These are phyloP conservation scores for Premnoplex brunnescens DNA, from an alignment of 2,797 vertebrate genomes.

Conservation along the genomic window DNA sequence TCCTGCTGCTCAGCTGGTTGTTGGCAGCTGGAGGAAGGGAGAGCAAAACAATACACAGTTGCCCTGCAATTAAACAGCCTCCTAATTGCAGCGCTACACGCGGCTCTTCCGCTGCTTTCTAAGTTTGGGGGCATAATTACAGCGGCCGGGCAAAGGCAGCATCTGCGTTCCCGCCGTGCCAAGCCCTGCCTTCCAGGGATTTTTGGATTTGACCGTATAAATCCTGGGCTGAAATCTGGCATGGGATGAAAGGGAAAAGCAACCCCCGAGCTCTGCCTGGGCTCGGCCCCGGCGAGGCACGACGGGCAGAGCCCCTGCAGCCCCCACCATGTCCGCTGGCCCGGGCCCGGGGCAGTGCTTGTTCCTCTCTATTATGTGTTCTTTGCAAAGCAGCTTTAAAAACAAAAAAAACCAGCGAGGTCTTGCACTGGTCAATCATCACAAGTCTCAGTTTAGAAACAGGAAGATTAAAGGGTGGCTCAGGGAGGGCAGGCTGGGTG, in stretches of 20 bases:
- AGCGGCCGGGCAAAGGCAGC: slow-evolving; percentile 7
- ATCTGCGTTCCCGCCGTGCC: slow-evolving; percentile 3
- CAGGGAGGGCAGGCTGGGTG: slow-evolving; percentile 4
- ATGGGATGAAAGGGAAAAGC: not conserved
- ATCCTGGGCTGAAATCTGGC: slow-evolving; percentile 24
- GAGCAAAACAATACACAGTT: not conserved
- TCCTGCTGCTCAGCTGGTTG: not conserved
- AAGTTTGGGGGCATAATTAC: slow-evolving; percentile 64
- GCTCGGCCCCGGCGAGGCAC: not conserved
- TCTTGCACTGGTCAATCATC: not conserved
- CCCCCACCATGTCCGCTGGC: not conserved
- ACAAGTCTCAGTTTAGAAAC: slow-evolving; percentile 47
- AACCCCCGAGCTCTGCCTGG: not conserved
- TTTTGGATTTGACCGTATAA: not conserved
- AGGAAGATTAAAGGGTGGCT: slow-evolving; percentile 59
- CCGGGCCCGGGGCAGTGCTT: rapidly evolving
- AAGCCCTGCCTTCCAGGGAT: slow-evolving; percentile 64
- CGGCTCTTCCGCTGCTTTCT: slow-evolving; percentile 63
- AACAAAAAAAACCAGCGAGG: not conserved
- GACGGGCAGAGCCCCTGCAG: not conserved
- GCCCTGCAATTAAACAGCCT: slow-evolving; percentile 33
- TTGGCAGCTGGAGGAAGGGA: not conserved
- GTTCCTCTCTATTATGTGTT: not conserved
- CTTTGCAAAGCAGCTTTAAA: not conserved
- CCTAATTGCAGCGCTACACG: slow-evolving; percentile 46